phyloP scores from a whole-genome alignment of 2,113 vertebrate genomes.

The Dicrurus megarhynchus region DNA sequence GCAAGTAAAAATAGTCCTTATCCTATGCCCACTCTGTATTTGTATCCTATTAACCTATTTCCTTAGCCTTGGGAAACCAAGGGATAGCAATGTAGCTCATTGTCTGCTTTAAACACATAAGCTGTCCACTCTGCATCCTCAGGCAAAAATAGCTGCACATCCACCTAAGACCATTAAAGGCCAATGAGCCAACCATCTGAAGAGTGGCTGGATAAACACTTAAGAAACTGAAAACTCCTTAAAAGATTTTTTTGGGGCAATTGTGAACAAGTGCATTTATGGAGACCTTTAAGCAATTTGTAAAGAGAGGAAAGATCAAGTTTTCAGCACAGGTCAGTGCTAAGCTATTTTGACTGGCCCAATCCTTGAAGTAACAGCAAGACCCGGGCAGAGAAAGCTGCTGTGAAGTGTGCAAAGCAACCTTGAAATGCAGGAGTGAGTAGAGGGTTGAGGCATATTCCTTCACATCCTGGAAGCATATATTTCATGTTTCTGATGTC shows the following conservation, averaged over 20 bases:
- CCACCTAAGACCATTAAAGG: not conserved
- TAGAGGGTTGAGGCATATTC: not conserved
- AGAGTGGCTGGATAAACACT: not conserved
- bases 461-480: not conserved
- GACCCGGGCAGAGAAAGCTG: not conserved
- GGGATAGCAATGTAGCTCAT: not conserved
- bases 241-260: not conserved
- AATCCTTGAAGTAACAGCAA: not conserved
- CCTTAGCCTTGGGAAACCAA: not conserved
- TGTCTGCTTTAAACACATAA: not conserved
- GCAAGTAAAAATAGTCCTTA: not conserved
- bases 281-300: not conserved
- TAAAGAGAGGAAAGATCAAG: not conserved
- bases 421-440: not conserved
- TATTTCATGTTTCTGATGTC: not conserved
- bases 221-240: not conserved
- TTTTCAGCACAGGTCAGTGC: not conserved
- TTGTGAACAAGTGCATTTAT: not conserved
- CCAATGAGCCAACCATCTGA: not conserved
- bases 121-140: not conserved
- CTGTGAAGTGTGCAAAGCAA: not conserved
- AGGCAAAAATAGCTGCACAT: not conserved
- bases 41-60: not conserved
- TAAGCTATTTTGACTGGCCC: not conserved
- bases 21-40: accelerated